Evolutionary conservation across 2,797 vertebrate genomes (phyloP), one percentile per base, ranked within the genome.

Genomic region (Numenius phaeopus): DNA sequence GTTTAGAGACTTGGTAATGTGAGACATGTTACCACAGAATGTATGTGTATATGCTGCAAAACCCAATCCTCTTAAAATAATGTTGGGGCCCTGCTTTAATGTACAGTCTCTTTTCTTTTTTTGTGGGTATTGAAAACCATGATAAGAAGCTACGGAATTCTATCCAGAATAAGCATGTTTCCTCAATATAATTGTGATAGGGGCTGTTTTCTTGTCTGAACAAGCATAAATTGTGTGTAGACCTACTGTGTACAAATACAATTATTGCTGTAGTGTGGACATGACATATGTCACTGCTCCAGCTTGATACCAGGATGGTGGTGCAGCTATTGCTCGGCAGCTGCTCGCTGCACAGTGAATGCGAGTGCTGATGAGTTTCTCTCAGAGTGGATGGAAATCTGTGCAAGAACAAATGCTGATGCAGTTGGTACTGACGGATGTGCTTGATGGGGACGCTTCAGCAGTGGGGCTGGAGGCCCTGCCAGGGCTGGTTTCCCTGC

Each of bases 321-420:
- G 73, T 73, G 83, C 78, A 87, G 96, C 94, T 84, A 94, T 82
- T 84, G 92, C 96, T 90, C 75, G 70, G 96, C 95, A 96, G 92
- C 94, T 95, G 93, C 94, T 96, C 1, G 0, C 54, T 67, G 46
- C 88, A 54, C 44, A 67, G 81, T 54, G 39, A 66, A 67, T 89
- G 61, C 9, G 59, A 92, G 64, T 19, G 59, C 78, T 95, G 94
- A 84, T 94, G 96, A 77, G 64, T 57, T 86, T 55, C 54, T 92
- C 62, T 83, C 62, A 4, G 67, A 92, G 83, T 70, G 64, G 66
- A 87, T 77, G 75, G 64, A 82, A 79, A 73, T 80, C 32, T 44
- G 57, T 86, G 64, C 18, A 66, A 58, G 66, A 82, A 16, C 70
- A 87, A 95, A 91, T 17, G 42, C 76, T 27, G 62, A 46, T 93